Percentiles rank a stretch among this genome's conserved stretches.
Evolutionary conservation across 1,140 invertebrate genomes (phyloP).

Genomic region (Drosophila varians): DNA sequence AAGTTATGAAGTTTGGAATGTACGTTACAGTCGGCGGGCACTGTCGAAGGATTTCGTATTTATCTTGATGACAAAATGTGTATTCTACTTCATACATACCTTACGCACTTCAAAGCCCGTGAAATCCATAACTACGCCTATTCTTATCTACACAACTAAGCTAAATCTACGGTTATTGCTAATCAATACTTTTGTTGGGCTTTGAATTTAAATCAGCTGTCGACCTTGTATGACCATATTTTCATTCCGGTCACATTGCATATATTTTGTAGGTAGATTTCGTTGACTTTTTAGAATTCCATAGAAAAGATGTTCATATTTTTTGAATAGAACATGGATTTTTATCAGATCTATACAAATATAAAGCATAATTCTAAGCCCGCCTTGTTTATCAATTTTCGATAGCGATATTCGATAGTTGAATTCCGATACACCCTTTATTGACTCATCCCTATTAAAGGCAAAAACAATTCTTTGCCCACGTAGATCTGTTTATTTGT

Average conservation of each 20-base stretch:
- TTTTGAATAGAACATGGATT: not conserved
- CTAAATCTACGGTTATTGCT: constrained; percentile 49
- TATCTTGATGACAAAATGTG: not conserved
- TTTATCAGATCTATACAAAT: not conserved
- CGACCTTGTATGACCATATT: not conserved
- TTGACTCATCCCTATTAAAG: constrained; percentile 6
- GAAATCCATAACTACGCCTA: constrained; percentile 72
- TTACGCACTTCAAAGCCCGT: constrained; percentile 78
- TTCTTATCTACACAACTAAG: constrained; percentile 28
- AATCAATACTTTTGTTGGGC: constrained; percentile 70
- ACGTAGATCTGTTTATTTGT: constrained; percentile 15
- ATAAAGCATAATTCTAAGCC: not conserved
- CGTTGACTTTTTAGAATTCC: not conserved
- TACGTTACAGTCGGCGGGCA: constrained; percentile 91
- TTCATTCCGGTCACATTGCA: not conserved
- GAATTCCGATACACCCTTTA: not conserved
- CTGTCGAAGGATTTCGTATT: constrained; percentile 81
- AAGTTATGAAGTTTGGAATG: constrained; percentile 95
- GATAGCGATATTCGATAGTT: not conserved
- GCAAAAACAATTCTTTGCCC: constrained; percentile 20
- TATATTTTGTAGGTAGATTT: not conserved
- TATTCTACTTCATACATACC: constrained; percentile 19
- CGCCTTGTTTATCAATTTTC: not conserved
- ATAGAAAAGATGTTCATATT: not conserved
- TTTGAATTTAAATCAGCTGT: constrained; percentile 40